Percentiles rank a stretch among this genome's conserved stretches.
Evolutionary conservation across 2,113 vertebrate species (phyloP).

Genomic region (Triplophysa siluroides): DNA sequence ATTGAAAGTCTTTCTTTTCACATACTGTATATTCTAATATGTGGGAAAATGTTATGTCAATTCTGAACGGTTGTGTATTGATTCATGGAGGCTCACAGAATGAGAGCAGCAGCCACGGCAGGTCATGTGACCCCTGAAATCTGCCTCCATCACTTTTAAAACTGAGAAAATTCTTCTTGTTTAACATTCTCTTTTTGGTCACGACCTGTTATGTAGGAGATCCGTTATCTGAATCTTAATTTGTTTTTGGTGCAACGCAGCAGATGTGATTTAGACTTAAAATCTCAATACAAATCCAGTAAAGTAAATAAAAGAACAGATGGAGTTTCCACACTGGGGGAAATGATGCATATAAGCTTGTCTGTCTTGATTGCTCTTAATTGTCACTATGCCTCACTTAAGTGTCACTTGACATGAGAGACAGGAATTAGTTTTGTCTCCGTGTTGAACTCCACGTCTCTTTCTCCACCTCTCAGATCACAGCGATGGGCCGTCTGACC

Average conservation of each 20-base stretch:
- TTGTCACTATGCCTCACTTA: not conserved
- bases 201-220: not conserved
- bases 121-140: conserved; percentile 36
- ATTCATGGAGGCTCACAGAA: conserved; percentile 36
- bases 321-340: conserved; percentile 21
- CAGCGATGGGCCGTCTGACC: not conserved
- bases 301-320: conserved; percentile 35
- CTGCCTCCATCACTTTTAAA: conserved; percentile 1
- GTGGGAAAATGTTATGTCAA: no score
- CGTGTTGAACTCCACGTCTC: not conserved
- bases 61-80: conserved; percentile 7
- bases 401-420: not conserved
- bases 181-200: not conserved
- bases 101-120: conserved; percentile 20
- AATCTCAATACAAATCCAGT: conserved; percentile 4
- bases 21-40: no score
- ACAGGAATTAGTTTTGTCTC: not conserved
- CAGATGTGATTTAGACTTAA: conserved; percentile 40
- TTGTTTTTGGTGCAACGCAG: conserved; percentile 2
- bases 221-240: not conserved
- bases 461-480: not conserved
- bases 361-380: conserved; percentile 15
- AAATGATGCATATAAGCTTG: not conserved
- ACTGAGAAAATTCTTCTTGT: conserved; percentile 19
- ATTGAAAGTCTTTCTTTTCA: no score